Evolutionary conservation across 2,113 vertebrate genomes (phyloP).

Genomic region (Paraplagusia blochii): DNA sequence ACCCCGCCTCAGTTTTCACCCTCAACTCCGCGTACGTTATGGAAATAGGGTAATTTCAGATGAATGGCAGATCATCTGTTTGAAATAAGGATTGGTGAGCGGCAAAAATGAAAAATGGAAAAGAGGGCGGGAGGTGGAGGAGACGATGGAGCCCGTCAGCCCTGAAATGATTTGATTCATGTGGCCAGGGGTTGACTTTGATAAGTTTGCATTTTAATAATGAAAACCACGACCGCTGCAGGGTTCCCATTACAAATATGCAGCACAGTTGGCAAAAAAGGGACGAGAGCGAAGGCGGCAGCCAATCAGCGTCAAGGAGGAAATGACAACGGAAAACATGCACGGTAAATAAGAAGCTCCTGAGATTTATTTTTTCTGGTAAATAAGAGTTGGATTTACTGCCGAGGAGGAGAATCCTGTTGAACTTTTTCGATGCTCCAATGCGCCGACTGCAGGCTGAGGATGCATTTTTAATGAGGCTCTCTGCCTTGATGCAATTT

Average conservation of each 20-base stretch:
- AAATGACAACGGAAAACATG: constrained; percentile 13
- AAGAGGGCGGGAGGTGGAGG: constrained; percentile 39
- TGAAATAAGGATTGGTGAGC: constrained; percentile 61
- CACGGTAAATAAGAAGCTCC: constrained; percentile 32
- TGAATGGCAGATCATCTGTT: constrained; percentile 57
- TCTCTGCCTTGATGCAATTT: constrained; percentile 34
- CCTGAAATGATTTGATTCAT: constrained; percentile 82
- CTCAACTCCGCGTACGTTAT: constrained; percentile 59
- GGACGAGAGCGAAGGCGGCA: too few species aligned
- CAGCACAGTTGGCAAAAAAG: constrained; percentile 9
- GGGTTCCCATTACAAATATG: constrained; percentile 49
- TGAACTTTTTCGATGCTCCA: constrained; percentile 54
- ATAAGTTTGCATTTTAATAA: constrained; percentile 78
- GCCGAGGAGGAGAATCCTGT: constrained; percentile 14
- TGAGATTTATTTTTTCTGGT: constrained; percentile 9
- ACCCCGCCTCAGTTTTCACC: constrained; percentile 31
- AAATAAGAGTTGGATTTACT: constrained; percentile 30
- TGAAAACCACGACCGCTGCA: constrained; percentile 50
- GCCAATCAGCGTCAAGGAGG: constrained; percentile 8
- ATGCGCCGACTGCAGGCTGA: constrained; percentile 35
- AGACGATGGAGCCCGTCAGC: constrained; percentile 62
- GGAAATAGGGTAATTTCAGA: constrained; percentile 67
- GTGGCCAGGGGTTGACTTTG: constrained; percentile 74
- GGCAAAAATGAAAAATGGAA: constrained; percentile 59
- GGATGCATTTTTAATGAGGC: constrained; percentile 61